Evolutionary conservation across 2,797 vertebrate genomes (phyloP).

Genomic region (Anguilla anguilla): DNA sequence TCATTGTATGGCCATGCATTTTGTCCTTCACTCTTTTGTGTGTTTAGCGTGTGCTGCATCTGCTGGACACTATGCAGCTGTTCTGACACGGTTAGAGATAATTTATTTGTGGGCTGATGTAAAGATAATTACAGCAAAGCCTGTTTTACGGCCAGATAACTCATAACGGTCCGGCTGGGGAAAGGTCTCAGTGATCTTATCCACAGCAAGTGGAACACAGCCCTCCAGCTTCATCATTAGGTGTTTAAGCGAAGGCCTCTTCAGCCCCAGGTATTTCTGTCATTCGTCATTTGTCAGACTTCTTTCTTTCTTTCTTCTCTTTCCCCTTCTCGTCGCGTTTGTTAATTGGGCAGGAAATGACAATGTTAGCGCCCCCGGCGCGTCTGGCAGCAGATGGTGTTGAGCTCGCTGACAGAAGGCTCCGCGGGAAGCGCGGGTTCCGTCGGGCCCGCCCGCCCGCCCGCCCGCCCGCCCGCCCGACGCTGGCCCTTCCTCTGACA

Average conservation of each 20-base stretch:
- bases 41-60: not conserved
- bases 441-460: no score
- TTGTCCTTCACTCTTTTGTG: not conserved
- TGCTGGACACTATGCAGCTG: not conserved
- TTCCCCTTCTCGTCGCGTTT: not conserved
- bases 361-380: conserved; percentile 12
- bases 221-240: not conserved
- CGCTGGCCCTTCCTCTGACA: not conserved
- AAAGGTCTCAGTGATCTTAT: not conserved
- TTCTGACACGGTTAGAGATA: not conserved
- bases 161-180: not conserved
- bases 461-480: not conserved
- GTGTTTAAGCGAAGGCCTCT: not conserved
- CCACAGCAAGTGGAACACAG: not conserved
- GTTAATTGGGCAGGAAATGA: conserved; percentile 1
- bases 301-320: not conserved
- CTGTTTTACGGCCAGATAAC: not conserved
- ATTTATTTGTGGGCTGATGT: not conserved
- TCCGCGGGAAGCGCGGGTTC: conserved; percentile 3
- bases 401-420: conserved; percentile 33
- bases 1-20: not conserved
- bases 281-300: not conserved
- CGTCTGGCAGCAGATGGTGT: conserved; percentile 38
- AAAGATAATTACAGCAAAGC: not conserved
- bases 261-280: conserved; percentile 4